Conservation (phyloP, 2,888 invertebrate genomes). For the Netelia virgata region DNA sequence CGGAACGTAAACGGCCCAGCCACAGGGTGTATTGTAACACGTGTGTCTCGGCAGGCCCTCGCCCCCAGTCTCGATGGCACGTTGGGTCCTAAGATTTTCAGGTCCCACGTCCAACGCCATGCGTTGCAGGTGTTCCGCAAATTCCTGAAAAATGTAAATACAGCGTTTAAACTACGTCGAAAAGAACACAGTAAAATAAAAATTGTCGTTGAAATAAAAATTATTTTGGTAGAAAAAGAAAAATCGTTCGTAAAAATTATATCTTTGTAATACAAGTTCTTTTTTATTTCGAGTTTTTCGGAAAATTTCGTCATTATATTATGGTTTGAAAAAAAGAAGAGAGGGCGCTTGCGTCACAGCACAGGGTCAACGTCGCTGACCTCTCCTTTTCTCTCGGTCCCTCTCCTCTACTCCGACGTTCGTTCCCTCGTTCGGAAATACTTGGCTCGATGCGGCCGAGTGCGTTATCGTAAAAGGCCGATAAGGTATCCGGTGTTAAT, state of each 20-base stretch:
- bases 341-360: background rate
- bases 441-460: background rate
- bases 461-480: background rate
- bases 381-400: conserved; percentile 11
- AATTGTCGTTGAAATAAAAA: background rate
- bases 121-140: conserved; percentile 72
- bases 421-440: background rate
- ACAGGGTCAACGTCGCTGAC: conserved; percentile 74
- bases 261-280: too few species aligned
- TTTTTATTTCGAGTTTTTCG: too few species aligned
- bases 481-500: conserved; percentile 11
- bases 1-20: conserved; percentile 88
- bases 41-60: conserved; percentile 61
- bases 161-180: background rate
- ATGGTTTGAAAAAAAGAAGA: too few species aligned
- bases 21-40: conserved; percentile 86
- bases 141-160: conserved; percentile 71
- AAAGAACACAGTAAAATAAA: background rate
- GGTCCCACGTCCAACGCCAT: conserved; percentile 68
- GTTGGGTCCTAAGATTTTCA: conserved; percentile 71
- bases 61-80: conserved; percentile 71
- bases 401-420: background rate
- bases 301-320: too few species aligned
- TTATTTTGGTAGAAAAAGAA: background rate
- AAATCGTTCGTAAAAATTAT: too few species aligned